Evolutionary conservation across 2,888 invertebrate genomes (phyloP), one percentile per base, ranked within the genome.

Genomic region (Ochropleura plecta): DNA sequence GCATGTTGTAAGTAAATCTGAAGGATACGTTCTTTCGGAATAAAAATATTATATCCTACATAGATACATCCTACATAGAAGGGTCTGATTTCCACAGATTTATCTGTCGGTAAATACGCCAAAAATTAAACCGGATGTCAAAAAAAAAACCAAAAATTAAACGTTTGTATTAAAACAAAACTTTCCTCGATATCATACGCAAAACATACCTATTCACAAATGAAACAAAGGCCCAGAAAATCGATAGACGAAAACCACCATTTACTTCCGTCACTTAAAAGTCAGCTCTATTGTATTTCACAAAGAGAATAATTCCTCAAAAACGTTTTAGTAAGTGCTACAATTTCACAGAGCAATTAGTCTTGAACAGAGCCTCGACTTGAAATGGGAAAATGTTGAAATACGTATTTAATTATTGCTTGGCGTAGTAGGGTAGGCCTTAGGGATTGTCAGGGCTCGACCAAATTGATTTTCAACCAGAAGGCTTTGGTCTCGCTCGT

Each of bases 291-390:
- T 68, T 51, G 59, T 66, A 77, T 64, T 78, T 59, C 30, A 75
- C 75, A 68, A 79, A 83, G 70, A 77, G 66, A 78, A 73, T 78
- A 72, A 82, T 77, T 75, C 59, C 46, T 69, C 73, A 81, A 83
- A 81, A 80, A 77, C 74, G 78, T 79, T 85, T 78, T 73, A 76
- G 76, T 76, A 70, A 80, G 82, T 81, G 78, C 73, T 65, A 81
- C 74, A 78, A 83, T 84, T 84, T 87, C 76, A 48, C 78, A 74
- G 77, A 20, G 76, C 82, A 86, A 87, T 89, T 86, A 84, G 72
- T 82, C 77, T 72, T 49, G 75, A 78, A 42, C 60, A 40, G 14
- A 42, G 71, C 44, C 67, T 63, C 65, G 14, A 48, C 42, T 57
- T 62, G 48, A 71, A 83, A 79, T 40, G 80, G 74, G 66, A 79